Percentiles rank a stretch among this genome's conserved stretches.
phyloP scores from a whole-genome alignment of 2,888 invertebrate genomes.

The Yponomeuta sedellus region DNA sequence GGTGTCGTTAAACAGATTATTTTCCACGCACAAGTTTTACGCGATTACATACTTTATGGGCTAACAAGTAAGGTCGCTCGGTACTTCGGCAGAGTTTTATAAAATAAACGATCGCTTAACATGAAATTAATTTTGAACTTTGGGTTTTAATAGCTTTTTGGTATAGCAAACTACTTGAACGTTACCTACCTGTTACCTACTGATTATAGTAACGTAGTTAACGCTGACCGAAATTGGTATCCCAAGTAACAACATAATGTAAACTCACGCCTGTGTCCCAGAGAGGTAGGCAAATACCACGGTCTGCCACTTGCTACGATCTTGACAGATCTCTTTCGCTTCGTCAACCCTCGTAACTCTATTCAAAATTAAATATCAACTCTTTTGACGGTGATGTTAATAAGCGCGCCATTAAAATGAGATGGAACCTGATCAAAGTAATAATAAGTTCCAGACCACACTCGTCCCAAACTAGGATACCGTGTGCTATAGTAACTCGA shows the following conservation, averaged over 20 bases:
- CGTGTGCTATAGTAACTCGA: too few relatives aligned
- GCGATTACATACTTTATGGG: slow-evolving; percentile 23
- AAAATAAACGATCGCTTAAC: slow-evolving; percentile 17
- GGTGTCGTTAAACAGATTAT: slow-evolving; percentile 29
- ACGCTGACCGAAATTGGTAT: background rate
- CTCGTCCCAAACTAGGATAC: too few relatives aligned
- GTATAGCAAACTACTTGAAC: background rate
- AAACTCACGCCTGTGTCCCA: too few relatives aligned
- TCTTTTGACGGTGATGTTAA: too few relatives aligned
- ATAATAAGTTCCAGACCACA: too few relatives aligned
- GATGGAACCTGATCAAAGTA: too few relatives aligned
- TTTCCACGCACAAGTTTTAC: slow-evolving; percentile 25
- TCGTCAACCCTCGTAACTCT: too few relatives aligned
- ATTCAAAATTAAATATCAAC: background rate
- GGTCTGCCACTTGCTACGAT: too few relatives aligned
- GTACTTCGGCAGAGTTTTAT: slow-evolving; percentile 4
- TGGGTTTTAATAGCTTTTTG: slow-evolving; percentile 9
- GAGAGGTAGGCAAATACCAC: too few relatives aligned
- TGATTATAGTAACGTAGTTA: slow-evolving; percentile 8
- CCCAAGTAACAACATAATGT: background rate
- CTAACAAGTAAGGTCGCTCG: slow-evolving; percentile 16
- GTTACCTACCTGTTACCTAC: background rate
- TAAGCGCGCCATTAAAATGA: too few relatives aligned
- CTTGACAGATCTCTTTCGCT: too few relatives aligned
- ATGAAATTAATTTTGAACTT: slow-evolving; percentile 16